Percentiles rank a stretch among this genome's conserved stretches.
phyloP scores from a whole-genome alignment of 2,797 vertebrate species.

The Limosa lapponica region DNA sequence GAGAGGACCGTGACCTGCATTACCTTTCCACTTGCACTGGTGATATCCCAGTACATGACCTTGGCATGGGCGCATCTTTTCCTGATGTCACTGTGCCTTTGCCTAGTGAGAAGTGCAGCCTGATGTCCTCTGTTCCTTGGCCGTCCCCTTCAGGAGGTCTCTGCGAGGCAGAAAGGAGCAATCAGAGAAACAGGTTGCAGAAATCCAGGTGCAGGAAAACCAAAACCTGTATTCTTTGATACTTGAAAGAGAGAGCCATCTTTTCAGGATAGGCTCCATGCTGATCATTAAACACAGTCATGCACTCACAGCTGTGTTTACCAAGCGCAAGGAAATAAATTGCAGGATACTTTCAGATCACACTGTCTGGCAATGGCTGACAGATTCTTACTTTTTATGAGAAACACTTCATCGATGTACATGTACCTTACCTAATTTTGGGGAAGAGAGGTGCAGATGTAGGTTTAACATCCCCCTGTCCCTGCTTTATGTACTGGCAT shows the following conservation, averaged over 20 bases:
- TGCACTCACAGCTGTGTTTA: conserved; percentile 32
- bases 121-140: neutral
- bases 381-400: neutral
- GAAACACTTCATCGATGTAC: neutral
- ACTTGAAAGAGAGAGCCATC: neutral
- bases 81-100: neutral
- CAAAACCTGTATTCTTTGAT: neutral
- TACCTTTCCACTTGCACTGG: neutral
- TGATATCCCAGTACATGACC: neutral
- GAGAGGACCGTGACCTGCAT: neutral
- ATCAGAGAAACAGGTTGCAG: neutral
- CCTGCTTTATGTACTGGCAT: neutral
- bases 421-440: neutral
- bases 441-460: neutral
- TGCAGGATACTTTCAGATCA: neutral
- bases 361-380: neutral
- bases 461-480: neutral
- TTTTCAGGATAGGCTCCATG: neutral
- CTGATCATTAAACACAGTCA: neutral
- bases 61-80: accelerated
- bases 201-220: neutral
- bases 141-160: neutral
- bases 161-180: neutral
- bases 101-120: neutral
- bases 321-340: neutral